These are phyloP conservation scores for Cyphomyrmex costatus DNA, from an alignment of 1,140 invertebrate genomes.

Conservation along the genomic window DNA sequence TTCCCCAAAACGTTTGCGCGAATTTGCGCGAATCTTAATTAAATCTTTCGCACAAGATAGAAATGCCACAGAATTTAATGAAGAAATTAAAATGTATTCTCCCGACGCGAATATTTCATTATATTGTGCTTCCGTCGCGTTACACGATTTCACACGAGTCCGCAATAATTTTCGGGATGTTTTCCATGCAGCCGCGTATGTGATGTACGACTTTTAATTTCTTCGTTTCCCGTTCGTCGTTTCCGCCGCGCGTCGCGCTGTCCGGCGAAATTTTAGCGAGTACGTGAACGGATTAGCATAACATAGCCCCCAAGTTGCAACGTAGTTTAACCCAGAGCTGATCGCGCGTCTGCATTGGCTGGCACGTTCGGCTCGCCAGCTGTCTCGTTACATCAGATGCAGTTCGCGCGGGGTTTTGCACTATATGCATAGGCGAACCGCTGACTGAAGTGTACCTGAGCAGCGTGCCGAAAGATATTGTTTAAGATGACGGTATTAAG, in stretches of 20 bases:
- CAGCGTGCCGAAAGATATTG: conserved; percentile 40
- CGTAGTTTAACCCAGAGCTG: conserved; percentile 53
- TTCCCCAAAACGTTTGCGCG: background rate
- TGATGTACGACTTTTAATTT: conserved; percentile 54
- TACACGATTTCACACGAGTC: conserved; percentile 2
- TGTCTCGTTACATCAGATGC: conserved; percentile 57
- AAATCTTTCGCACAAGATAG: conserved; percentile 16
- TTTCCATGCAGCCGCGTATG: background rate
- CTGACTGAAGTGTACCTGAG: conserved; percentile 43
- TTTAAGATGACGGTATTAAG: background rate
- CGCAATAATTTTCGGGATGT: conserved; percentile 33
- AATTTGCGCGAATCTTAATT: conserved; percentile 33
- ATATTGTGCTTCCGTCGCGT: background rate
- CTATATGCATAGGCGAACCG: conserved; percentile 58
- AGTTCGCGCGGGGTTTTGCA: conserved; percentile 43
- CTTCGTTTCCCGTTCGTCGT: conserved; percentile 14
- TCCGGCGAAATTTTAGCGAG: conserved; percentile 38
- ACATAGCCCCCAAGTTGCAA: conserved; percentile 60
- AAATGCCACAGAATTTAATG: conserved; percentile 10
- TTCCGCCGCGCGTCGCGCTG: background rate
- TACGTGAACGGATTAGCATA: conserved; percentile 64
- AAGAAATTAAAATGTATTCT: conserved; percentile 37
- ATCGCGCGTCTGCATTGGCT: conserved; percentile 57
- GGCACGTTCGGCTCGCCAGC: conserved; percentile 62
- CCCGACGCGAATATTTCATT: conserved; percentile 4